phyloP scores from a whole-genome alignment of 2,888 invertebrate species.

The Alviniconcha strummeri region DNA sequence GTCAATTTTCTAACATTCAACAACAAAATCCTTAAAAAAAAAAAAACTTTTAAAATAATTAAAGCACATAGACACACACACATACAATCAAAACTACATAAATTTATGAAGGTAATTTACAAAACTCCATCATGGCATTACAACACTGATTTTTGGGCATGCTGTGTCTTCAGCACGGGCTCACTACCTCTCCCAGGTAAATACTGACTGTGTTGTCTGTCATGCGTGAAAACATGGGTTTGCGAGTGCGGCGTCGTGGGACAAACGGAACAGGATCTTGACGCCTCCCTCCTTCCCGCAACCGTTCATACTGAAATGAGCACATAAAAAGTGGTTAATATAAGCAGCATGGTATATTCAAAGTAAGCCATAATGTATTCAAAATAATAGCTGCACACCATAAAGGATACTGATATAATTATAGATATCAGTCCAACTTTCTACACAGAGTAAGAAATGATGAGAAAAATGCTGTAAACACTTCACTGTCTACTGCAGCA shows the following conservation, averaged over 20 bases:
- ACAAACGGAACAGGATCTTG: not conserved
- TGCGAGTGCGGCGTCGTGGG: not conserved
- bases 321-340: too few relatives aligned
- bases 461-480: too few relatives aligned
- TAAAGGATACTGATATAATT: not conserved
- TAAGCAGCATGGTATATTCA: not conserved
- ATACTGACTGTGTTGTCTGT: too few relatives aligned
- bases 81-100: too few relatives aligned
- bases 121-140: not conserved
- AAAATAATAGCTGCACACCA: not conserved
- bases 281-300: conserved; percentile 45
- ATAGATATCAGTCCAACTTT: not conserved
- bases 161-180: not conserved
- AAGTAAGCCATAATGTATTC: not conserved
- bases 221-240: not conserved
- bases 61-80: too few relatives aligned
- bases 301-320: conserved; percentile 60
- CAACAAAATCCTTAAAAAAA: too few relatives aligned
- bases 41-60: too few relatives aligned
- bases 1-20: too few relatives aligned
- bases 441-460: not conserved
- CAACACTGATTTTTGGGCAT: too few relatives aligned
- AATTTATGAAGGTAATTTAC: not conserved
- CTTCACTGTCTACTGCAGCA: too few relatives aligned
- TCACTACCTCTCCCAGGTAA: conserved; percentile 51